Base-by-base conservation (phyloP, 2,113 vertebrate species). In the Oryzias javanicus region DNA sequence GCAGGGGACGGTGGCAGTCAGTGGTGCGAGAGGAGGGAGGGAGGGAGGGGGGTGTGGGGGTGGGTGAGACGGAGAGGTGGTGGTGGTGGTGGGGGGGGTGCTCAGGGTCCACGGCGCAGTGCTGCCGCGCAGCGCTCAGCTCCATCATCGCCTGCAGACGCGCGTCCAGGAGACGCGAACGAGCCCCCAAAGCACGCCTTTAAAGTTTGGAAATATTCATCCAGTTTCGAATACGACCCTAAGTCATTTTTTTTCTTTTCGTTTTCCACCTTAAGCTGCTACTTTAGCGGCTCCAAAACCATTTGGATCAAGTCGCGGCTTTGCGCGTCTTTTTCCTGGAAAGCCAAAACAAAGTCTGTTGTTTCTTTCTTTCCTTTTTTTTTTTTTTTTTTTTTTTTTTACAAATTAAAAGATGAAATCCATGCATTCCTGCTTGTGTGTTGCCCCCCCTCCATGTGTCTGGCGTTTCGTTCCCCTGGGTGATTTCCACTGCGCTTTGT, bases 401-500 rank as follows among this genome's bases (percentile, higher is more conserved):
- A 18, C 17, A 20, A 52, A 19, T 15, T 15, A 6, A 57, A 57
- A 14, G 14, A 20, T 2, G 8, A 35, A 35, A 35, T 35, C 35
- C 10, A 8, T 10, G 35, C 35, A 35, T 35, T 35, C 35, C 35
- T 35, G 8, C 7, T 12, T 35, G 35, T 12, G 35, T 35, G 35
- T 35, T 35, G 46, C 54, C 57, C 47, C 61, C 70, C 67, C 61
- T 56, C 61, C 47, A 35, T 52, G 70, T 56, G 67, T 72, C 80
- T 84, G 71, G 18, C 60, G 71, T 58, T 57, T 72, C 57, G 79
- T 74, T 86, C 86, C 88, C 85, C 70, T 77, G 85, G 83, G 86
- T 88, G 83, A 80, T 81, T 81, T 87, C 79, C 74, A 81, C 73
- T 81, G 84, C 65, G 88, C 88, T 88, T 90, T 90, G 86, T 90